phyloP scores from a whole-genome alignment of 2,888 invertebrate species.

The Aphidius colemani region DNA sequence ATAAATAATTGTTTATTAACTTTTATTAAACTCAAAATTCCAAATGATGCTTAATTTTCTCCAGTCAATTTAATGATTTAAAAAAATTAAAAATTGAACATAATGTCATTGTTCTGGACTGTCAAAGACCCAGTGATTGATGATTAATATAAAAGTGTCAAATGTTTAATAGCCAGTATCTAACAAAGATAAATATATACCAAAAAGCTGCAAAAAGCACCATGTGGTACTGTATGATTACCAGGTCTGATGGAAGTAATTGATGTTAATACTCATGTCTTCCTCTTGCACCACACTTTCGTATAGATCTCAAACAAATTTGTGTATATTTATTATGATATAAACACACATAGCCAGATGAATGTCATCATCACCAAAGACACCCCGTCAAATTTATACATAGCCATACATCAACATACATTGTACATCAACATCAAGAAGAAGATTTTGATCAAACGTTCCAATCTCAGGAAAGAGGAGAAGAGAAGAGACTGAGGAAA shows the following conservation, averaged over 20 bases:
- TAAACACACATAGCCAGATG: constrained; percentile 2
- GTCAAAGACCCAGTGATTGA: not conserved
- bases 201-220: not conserved
- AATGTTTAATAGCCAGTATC: too few species aligned
- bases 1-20: too few species aligned
- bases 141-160: not conserved
- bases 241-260: constrained; percentile 36
- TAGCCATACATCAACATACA: too few species aligned
- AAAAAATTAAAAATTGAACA: too few species aligned
- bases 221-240: constrained; percentile 33
- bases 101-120: not conserved
- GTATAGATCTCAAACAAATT: too few species aligned
- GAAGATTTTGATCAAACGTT: constrained; percentile 26
- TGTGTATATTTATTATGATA: too few species aligned
- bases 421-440: constrained; percentile 1
- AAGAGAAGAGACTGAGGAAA: constrained; percentile 9
- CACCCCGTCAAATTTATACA: constrained; percentile 25
- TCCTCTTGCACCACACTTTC: constrained; percentile 15
- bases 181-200: not conserved
- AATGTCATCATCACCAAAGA: constrained; percentile 8
- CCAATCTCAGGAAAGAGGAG: constrained; percentile 14
- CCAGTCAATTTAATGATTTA: too few species aligned
- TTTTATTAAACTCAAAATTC: too few species aligned
- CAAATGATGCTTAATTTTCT: too few species aligned
- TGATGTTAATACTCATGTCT: constrained; percentile 35